phyloP scores from a whole-genome alignment of 2,113 vertebrate genomes.

The Cricetomys ansorgei region DNA sequence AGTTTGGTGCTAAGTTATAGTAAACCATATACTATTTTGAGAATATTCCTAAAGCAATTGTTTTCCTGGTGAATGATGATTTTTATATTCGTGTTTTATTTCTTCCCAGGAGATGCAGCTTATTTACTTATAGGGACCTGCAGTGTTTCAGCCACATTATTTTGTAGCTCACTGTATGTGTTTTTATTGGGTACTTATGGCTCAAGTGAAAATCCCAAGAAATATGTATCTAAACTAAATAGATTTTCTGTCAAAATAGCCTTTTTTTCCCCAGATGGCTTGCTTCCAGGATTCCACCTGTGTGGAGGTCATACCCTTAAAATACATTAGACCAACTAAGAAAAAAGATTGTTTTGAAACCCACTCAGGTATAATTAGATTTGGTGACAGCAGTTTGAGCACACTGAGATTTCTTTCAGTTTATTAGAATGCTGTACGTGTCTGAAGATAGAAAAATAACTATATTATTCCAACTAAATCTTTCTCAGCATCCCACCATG shows the following conservation, averaged over 20 bases:
- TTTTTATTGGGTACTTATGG: constrained; percentile 19
- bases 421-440: not conserved
- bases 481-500: not conserved
- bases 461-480: not conserved
- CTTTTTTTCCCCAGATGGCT: not conserved
- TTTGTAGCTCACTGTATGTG: constrained; percentile 22
- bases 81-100: not conserved
- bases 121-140: not conserved
- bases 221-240: constrained; percentile 16
- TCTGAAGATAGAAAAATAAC: not conserved
- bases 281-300: not conserved
- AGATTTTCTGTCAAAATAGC: not conserved
- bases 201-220: constrained; percentile 18
- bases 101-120: not conserved
- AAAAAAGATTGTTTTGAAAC: constrained; percentile 7
- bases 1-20: constrained; percentile 58
- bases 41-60: not conserved
- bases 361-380: not conserved
- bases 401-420: not conserved
- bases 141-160: not conserved
- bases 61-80: not conserved
- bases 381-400: not conserved
- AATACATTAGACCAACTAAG: not conserved
- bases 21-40: not conserved
- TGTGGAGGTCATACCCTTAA: not conserved